Evolutionary conservation across 2,888 invertebrate species (phyloP).

Genomic region (Empis stercorea): DNA sequence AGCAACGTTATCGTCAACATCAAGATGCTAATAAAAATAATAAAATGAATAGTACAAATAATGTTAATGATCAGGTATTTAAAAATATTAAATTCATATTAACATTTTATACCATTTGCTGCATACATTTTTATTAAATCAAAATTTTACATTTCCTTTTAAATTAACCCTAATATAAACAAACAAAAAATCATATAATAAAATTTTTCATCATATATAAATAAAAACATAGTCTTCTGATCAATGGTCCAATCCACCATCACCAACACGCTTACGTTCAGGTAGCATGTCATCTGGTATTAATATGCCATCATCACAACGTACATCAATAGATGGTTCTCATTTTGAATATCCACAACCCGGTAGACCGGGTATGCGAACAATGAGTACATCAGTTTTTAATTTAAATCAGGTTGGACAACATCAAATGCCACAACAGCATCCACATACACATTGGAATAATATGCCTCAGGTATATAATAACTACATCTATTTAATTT

Average conservation of each 20-base stretch:
- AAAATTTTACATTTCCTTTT: not conserved
- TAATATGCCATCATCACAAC: constrained; percentile 20
- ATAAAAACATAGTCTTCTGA: not conserved
- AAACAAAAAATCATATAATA: too few species aligned
- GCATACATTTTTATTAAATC: not conserved
- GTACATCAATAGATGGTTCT: constrained; percentile 16
- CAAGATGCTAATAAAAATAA: constrained; percentile 38
- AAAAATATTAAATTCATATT: not conserved
- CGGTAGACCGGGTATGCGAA: constrained; percentile 17
- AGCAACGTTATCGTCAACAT: constrained; percentile 45
- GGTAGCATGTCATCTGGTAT: constrained; percentile 36
- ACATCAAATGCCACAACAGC: constrained; percentile 22
- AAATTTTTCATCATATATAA: too few species aligned
- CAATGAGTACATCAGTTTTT: constrained; percentile 42
- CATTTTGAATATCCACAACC: constrained; percentile 30
- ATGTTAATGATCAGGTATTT: constrained; percentile 24
- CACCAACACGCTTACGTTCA: constrained; percentile 34
- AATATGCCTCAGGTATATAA: constrained; percentile 51
- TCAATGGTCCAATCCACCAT: constrained; percentile 35
- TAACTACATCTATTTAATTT: too few species aligned
- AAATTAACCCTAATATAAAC: not conserved
- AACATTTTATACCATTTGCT: too few species aligned
- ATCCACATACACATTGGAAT: constrained; percentile 20
- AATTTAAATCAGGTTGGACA: constrained; percentile 36
- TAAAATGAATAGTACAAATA: constrained; percentile 15